phyloP scores from a whole-genome alignment of 23 tunicate species.

The Ascidia mentula region DNA sequence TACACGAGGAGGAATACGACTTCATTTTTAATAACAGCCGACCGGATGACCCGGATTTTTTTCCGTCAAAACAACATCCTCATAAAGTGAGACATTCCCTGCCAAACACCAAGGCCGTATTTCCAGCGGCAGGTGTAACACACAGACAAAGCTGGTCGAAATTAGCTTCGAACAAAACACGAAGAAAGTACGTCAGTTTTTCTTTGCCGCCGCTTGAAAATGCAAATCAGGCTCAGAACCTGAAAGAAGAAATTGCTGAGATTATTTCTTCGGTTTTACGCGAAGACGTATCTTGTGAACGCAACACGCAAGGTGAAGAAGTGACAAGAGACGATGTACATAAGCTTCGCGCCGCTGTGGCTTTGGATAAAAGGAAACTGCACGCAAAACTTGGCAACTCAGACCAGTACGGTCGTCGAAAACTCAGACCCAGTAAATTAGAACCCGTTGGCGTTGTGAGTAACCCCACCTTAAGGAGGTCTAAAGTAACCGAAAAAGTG shows the following conservation, averaged over 20 bases:
- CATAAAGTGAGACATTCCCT: background rate
- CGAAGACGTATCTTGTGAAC: background rate
- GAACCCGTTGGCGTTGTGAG: background rate
- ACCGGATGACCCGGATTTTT: background rate
- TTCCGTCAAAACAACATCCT: background rate
- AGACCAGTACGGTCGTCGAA: background rate
- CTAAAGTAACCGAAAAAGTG: background rate
- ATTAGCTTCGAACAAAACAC: background rate
- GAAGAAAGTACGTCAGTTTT: background rate
- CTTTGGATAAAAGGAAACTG: background rate
- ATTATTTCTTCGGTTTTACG: background rate
- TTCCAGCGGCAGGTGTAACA: background rate
- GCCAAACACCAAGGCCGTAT: background rate
- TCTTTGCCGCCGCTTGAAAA: constrained; percentile 3
- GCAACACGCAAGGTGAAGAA: background rate
- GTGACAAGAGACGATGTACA: background rate
- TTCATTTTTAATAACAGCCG: constrained; percentile 4
- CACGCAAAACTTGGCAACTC: background rate
- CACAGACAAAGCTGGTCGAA: background rate
- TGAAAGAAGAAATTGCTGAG: background rate
- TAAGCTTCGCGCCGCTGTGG: background rate
- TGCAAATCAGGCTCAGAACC: background rate
- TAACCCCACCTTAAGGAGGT: background rate
- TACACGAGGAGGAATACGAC: background rate
- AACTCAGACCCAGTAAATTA: background rate